A percentile compares a stretch with the other conserved stretches of the same genome.
Evolutionary conservation across 2,888 invertebrate genomes (phyloP).

Genomic region (Orgyia antiqua): DNA sequence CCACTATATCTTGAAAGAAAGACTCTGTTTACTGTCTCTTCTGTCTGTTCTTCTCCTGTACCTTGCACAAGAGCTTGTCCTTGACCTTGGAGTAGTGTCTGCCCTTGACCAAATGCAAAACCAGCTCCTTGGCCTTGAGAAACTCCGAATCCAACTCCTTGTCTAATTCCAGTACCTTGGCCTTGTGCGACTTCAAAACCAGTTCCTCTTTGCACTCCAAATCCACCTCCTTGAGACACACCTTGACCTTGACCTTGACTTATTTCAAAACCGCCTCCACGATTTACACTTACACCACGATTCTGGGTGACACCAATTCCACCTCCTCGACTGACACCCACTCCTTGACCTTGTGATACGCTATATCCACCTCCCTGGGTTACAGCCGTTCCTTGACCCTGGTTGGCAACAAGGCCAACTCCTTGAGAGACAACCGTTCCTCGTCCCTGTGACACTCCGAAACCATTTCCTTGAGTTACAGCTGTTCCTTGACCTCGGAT

Average conservation of each 20-base stretch:
- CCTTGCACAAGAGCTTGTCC: slow-evolving; percentile 26
- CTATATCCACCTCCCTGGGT: slow-evolving; percentile 9
- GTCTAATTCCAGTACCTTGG: slow-evolving; percentile 10
- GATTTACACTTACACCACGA: slow-evolving; percentile 11
- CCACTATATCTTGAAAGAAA: slow-evolving; percentile 48
- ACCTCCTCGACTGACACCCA: slow-evolving; percentile 10
- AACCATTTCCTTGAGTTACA: slow-evolving; percentile 5
- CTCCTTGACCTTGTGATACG: slow-evolving; percentile 10
- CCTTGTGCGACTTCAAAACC: slow-evolving; percentile 7
- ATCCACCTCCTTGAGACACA: slow-evolving; percentile 13
- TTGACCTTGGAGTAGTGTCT: slow-evolving; percentile 15
- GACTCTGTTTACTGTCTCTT: slow-evolving; percentile 37
- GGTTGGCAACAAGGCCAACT: slow-evolving; percentile 1
- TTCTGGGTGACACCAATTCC: slow-evolving; percentile 17
- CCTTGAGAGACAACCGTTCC: slow-evolving; percentile 1
- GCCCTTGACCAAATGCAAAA: slow-evolving; percentile 11
- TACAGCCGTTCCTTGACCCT: slow-evolving; percentile 8
- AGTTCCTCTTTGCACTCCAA: slow-evolving; percentile 8
- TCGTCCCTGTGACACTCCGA: neutral
- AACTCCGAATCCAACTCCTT: slow-evolving; percentile 10
- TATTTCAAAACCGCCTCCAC: slow-evolving; percentile 11
- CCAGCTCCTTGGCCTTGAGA: slow-evolving; percentile 9
- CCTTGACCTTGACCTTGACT: slow-evolving; percentile 11
- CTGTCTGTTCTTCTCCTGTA: slow-evolving; percentile 17
- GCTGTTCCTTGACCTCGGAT: slow-evolving; percentile 8